These are phyloP conservation scores for Acropternis orthonyx DNA, from an alignment of 2,797 vertebrate genomes.

Conservation along the genomic window DNA sequence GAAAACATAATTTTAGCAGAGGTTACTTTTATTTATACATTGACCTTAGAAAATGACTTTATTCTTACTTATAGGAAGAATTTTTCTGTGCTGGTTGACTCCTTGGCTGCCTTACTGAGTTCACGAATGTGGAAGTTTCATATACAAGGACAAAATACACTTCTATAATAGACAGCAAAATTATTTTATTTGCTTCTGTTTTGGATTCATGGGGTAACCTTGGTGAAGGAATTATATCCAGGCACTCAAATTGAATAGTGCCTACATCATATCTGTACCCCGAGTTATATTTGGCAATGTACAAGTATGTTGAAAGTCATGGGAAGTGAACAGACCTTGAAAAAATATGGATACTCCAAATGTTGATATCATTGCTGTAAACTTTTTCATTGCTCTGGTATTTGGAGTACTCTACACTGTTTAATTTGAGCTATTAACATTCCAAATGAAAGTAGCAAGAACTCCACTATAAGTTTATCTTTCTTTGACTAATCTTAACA, in stretches of 20 bases:
- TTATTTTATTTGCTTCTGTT: neutral
- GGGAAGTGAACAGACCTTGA: slow-evolving; percentile 37
- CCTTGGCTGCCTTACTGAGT: neutral
- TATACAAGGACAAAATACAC: neutral
- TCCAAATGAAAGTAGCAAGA: slow-evolving; percentile 57
- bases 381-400: slow-evolving; percentile 58
- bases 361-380: slow-evolving; percentile 51
- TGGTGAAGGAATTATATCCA: neutral
- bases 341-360: slow-evolving; percentile 54
- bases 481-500: slow-evolving; percentile 52
- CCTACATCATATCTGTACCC: neutral
- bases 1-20: neutral
- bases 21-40: neutral
- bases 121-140: neutral
- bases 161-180: neutral
- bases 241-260: neutral
- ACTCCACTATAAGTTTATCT: slow-evolving; percentile 47
- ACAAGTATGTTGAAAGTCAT: slow-evolving; percentile 35
- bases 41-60: neutral
- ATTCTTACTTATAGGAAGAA: neutral
- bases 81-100: neutral
- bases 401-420: slow-evolving; percentile 56
- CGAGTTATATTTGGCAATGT: slow-evolving; percentile 17
- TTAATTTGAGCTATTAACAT: slow-evolving; percentile 65
- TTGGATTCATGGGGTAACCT: neutral